phyloP scores from a whole-genome alignment of 2,797 vertebrate species.

The Nyctibius grandis region DNA sequence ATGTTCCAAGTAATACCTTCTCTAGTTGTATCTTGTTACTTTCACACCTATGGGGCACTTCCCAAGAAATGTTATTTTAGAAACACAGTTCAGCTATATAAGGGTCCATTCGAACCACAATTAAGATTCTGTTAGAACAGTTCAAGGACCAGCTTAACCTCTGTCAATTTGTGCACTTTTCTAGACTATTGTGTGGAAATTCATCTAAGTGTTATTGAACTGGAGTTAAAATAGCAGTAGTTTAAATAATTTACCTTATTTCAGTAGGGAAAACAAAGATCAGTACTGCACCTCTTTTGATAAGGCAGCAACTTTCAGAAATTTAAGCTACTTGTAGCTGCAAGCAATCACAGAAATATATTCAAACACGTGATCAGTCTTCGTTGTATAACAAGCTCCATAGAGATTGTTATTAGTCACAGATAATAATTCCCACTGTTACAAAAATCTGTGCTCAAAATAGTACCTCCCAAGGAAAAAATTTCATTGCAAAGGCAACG shows the following conservation, averaged over 20 bases:
- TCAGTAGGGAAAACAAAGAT: background rate
- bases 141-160: background rate
- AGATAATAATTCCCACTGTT: constrained; percentile 36
- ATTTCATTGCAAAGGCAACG: background rate
- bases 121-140: background rate
- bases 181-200: background rate
- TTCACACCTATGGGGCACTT: background rate
- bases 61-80: background rate
- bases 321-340: background rate
- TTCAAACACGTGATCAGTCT: background rate
- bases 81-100: background rate
- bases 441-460: constrained; percentile 16
- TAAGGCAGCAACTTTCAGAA: constrained; percentile 8
- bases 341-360: background rate
- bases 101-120: background rate
- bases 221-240: background rate
- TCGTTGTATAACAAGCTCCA: constrained; percentile 32
- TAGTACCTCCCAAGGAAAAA: constrained; percentile 28
- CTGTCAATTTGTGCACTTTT: background rate
- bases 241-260: constrained; percentile 1
- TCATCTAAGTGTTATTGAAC: background rate
- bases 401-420: constrained; percentile 25
- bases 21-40: background rate
- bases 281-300: background rate
- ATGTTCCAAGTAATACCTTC: background rate